Evolutionary conservation across 2,888 invertebrate species (phyloP), one percentile per base, ranked within the genome.

Genomic region (Xanthorhoe spadicearia): DNA sequence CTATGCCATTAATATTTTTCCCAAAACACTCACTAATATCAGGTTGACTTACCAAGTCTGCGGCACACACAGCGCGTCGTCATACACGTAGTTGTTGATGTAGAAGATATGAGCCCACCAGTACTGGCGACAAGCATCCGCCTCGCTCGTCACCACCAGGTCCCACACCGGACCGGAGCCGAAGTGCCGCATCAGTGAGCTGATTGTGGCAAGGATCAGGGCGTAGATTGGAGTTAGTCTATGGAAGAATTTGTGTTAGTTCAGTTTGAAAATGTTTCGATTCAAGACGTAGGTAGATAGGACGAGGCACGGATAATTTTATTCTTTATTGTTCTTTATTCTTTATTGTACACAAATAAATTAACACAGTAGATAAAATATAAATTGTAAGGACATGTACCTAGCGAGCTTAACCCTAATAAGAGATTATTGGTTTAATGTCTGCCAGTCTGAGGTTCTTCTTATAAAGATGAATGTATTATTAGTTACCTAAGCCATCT

Each of bases 61-160:
- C 8, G 89, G 85, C 51, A 82, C 74, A 61, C 92, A 91, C 18
- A 69, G 63, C 0, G 82, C 79, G 52, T 89, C 84, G 0, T 80
- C 74, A 17, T 85, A 87, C 49, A 90, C 72, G 63, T 93, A 93
- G 77, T 93, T 93, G 79, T 93, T 92, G 77, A 93, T 61, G 69
- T 88, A 93, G 2, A 93, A 78, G 19, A 93, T 51, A 69, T 93
- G 91, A 0, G 89, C 83, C 93, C 93, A 94, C 92, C 92, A 93
- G 79, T 90, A 89, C 43, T 77, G 81, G 0, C 91, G 76, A 69
- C 93, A 93, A 48, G 86, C 85, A 1, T 50, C 49, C 0, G 87
- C 74, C 72, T 93, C 92, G 6, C 76, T 77, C 10, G 61, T 77
- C 68, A 91, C 89, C 55, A 88, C 73, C 48, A 80, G 71, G 5